phyloP scores from a whole-genome alignment of 2,888 invertebrate genomes.

The Papilio protenor region DNA sequence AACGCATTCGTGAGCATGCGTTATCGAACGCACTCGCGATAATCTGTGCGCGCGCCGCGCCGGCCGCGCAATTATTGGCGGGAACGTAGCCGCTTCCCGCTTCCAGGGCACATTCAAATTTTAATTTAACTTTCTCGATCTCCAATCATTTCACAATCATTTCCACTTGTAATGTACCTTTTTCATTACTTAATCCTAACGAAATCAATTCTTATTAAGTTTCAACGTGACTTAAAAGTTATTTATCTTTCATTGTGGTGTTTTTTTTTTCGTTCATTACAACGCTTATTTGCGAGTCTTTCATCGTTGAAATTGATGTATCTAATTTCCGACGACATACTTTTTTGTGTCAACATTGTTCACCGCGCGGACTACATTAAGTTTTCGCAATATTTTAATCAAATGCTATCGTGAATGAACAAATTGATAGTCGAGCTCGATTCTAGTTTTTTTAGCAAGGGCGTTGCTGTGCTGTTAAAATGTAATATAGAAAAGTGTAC shows the following conservation, averaged over 20 bases:
- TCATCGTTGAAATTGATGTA: conserved; percentile 39
- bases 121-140: conserved; percentile 70
- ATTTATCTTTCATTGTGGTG: conserved; percentile 49
- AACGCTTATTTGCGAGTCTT: conserved; percentile 42
- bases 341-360: conserved; percentile 64
- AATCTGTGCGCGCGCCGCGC: conserved; percentile 77
- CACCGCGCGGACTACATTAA: conserved; percentile 52
- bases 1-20: conserved; percentile 82
- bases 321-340: conserved; percentile 75
- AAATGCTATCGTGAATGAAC: conserved; percentile 25
- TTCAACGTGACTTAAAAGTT: conserved; percentile 50
- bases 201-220: conserved; percentile 61
- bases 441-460: background rate
- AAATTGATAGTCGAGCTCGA: conserved; percentile 10
- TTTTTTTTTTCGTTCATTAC: conserved; percentile 46
- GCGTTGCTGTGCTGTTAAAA: background rate
- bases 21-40: conserved; percentile 84
- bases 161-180: conserved; percentile 53
- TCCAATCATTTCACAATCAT: conserved; percentile 58
- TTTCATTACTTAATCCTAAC: conserved; percentile 75
- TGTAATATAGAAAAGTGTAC: background rate
- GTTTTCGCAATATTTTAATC: conserved; percentile 40
- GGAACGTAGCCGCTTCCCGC: conserved; percentile 48
- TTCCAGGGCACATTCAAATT: conserved; percentile 57
- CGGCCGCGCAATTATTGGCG: conserved; percentile 73